Base-by-base conservation (phyloP, 30 jellyfish, hydroid and myxozoan species). In the Pelagia noctiluca region DNA sequence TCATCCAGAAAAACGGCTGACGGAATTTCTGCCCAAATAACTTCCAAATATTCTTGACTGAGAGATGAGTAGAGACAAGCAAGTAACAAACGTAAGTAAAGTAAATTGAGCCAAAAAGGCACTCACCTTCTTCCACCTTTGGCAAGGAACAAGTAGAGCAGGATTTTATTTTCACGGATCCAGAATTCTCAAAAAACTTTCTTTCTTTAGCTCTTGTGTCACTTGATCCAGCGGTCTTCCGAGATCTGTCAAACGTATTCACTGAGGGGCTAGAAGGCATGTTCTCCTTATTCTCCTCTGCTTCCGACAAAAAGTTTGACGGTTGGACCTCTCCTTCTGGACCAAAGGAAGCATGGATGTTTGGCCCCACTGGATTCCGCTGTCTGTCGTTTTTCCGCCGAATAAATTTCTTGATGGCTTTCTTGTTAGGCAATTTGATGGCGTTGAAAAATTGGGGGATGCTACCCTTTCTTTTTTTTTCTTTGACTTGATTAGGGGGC, bases 91-190 rank as follows among this genome's bases (percentile, higher is more conserved):
- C 24, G 2, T 26, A 21, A 24, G 11, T 12, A 32, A 19, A 75
- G 22, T 32, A 12, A 21, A 28, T 24, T 11, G 2, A 47, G n/a
- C n/a, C n/a, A n/a, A n/a, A n/a, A n/a, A n/a, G n/a, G 57, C 3
- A 7, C 76, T 36, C 81, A 90, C 98, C 97, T 53, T 93, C 98
- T 38, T 93, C 98, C 54, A 93, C 96, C 54, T 80, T 72, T 32
- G 95, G 96, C 53, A 93, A 61, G 54, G 98, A 93, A 54, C 91
- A 83, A 63, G 89, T 26, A 19, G 98, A 92, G 23, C 95, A 65
- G 29, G 98, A 93, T 60, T 61, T 93, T 35, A 63, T 72, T 28
- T 30, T 49, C 46, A 65, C 86, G 2, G 86, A 60, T 12, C 57
- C 61, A 34, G 83, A 8, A 18, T 34, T 16, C 35, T 71, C 72